Conservation (phyloP, 2,888 invertebrate species). For the Malachius bipustulatus region DNA sequence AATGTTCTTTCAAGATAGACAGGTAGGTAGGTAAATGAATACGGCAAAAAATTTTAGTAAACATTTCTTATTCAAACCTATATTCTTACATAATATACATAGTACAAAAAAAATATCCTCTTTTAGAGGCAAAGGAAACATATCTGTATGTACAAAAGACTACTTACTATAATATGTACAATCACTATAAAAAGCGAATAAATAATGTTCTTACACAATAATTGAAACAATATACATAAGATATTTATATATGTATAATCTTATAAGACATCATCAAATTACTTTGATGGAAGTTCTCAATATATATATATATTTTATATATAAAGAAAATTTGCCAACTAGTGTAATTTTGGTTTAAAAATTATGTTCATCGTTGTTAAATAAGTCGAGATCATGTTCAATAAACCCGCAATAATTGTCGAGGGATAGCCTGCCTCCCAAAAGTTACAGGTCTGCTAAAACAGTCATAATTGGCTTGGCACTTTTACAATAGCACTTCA, state of each 20-base stretch:
- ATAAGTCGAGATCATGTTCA: conserved; percentile 34
- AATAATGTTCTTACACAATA: conserved; percentile 35
- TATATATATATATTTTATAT: too few species aligned
- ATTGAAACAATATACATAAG: conserved; percentile 36
- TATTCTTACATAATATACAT: conserved; percentile 76
- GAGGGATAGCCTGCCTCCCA: conserved; percentile 6
- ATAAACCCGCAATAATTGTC: conserved; percentile 4
- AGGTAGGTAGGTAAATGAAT: too few species aligned
- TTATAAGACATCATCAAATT: too few species aligned
- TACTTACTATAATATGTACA: conserved; percentile 38
- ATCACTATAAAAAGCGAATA: conserved; percentile 38
- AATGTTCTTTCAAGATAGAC: too few species aligned
- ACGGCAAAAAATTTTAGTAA: conserved; percentile 33
- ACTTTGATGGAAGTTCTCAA: too few species aligned
- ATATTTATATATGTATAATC: too few species aligned
- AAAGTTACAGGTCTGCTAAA: conserved; percentile 18
- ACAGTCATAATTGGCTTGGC: conserved; percentile 39
- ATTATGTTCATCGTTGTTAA: conserved; percentile 29
- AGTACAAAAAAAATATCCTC: conserved; percentile 60
- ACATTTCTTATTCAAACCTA: conserved; percentile 54
- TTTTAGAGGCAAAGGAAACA: conserved; percentile 29
- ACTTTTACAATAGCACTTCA: conserved; percentile 28
- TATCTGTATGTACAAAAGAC: conserved; percentile 37
- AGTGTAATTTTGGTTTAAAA: too few species aligned
- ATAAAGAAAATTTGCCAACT: conserved; percentile 17